Conservation (phyloP, 2,113 vertebrate species). For the Sprattus sprattus region DNA sequence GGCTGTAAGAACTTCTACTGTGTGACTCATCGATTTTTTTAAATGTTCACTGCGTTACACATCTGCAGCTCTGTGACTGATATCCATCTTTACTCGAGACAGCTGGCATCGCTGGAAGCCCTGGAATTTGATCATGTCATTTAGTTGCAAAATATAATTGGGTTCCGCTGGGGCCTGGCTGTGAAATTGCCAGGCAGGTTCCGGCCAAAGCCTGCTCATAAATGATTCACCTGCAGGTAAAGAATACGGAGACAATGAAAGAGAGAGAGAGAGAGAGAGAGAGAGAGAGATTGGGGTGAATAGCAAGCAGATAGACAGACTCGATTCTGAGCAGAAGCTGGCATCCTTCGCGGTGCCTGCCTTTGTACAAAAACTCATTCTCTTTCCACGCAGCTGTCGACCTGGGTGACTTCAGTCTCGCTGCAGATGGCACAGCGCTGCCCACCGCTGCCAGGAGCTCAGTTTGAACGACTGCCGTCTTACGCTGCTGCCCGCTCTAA, state of each 20-base stretch:
- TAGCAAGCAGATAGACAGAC: background rate
- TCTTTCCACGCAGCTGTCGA: background rate
- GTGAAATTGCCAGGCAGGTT: background rate
- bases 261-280: background rate
- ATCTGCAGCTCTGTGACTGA: background rate
- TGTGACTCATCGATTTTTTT: background rate
- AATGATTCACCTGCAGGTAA: conserved; percentile 10
- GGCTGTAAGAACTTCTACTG: background rate
- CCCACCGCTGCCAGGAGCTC: background rate
- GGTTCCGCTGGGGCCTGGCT: background rate
- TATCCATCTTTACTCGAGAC: background rate
- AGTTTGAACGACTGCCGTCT: background rate
- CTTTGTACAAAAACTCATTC: background rate
- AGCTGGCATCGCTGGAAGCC: background rate
- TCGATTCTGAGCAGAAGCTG: background rate
- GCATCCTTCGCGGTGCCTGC: background rate
- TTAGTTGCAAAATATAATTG: background rate
- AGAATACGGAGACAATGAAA: background rate
- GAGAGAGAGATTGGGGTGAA: background rate
- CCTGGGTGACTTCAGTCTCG: background rate
- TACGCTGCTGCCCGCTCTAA: background rate
- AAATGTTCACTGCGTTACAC: background rate
- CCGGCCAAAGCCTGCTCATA: conserved; percentile 7
- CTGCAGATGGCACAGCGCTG: background rate
- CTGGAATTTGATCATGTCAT: background rate